Evolutionary conservation across 2,888 invertebrate species (phyloP).

Genomic region (Ophion costatus): DNA sequence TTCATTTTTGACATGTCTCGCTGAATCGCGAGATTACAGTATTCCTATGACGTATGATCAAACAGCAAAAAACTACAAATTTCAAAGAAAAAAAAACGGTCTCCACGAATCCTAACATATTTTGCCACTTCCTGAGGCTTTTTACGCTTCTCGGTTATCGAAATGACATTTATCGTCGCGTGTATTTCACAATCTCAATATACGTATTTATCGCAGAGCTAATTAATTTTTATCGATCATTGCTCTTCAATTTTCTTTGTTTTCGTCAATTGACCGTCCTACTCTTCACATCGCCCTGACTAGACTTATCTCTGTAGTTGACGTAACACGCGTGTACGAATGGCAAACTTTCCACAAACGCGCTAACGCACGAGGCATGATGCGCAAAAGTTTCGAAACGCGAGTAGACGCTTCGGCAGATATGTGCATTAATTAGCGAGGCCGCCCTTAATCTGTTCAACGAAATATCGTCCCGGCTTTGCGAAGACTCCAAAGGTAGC

Average conservation of each 20-base stretch:
- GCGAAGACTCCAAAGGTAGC: background rate
- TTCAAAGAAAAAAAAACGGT: background rate
- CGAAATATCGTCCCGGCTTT: background rate
- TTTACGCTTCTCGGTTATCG: background rate
- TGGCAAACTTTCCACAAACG: conserved; percentile 49
- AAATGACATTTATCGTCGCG: background rate
- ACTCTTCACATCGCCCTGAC: background rate
- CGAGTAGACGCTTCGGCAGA: background rate
- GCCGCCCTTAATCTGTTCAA: background rate
- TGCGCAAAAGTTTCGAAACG: conserved; percentile 25
- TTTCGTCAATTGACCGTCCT: too few relatives aligned
- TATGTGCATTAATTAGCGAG: background rate
- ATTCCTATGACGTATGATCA: background rate
- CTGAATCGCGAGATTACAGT: background rate
- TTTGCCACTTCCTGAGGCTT: background rate
- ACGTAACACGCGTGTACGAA: background rate
- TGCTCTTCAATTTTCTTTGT: background rate
- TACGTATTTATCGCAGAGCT: background rate
- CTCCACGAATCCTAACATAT: background rate
- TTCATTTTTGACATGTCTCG: background rate
- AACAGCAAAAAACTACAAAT: background rate
- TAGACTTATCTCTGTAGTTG: background rate
- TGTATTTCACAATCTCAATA: too few relatives aligned
- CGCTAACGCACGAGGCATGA: background rate
- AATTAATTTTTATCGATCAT: background rate